Evolutionary conservation across 2,113 vertebrate species (phyloP), one percentile per base, ranked within the genome.

Genomic region (Psilopsiagon aurifrons): DNA sequence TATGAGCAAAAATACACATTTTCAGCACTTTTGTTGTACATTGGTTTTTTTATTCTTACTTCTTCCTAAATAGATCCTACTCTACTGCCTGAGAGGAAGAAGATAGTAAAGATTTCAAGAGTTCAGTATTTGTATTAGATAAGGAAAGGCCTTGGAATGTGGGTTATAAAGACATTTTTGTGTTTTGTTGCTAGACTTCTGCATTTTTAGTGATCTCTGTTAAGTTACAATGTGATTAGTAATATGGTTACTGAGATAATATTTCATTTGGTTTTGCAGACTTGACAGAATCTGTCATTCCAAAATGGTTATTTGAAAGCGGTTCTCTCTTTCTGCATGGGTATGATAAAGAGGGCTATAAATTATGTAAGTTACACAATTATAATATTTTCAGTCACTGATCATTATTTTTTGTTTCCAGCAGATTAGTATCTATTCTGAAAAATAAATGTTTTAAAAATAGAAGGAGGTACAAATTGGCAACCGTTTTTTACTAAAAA

Each of bases 341-440:
- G 85, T 99, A 99, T 17, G 99, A 99, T 97, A 99, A 98, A 97
- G 99, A 99, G 80, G 99, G 99, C 87, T 99, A 99, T 98, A 99
- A 99, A 97, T 97, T 99, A 77, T 99, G 99, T 99, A 98, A 95
- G 99, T 98, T 86, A 17, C 12, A 69, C 25, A 86, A 86, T 12
- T 29, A n/a, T 15, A 69, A 2, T 43, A 9, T 79, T 85, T 93
- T 88, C 18, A 79, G 22, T 70, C n/a, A 62, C 12, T n/a, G 10
- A 33, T 57, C 1, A 4, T 87, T 59, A 10, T 23, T 66, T 49
- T 71, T 63, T 81, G 7, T 70, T 83, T 57, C 9, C 15, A 80
- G 22, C 10, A 60, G 51, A 70, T 92, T 59, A 52, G 13, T 8
- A 52, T 84, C 24, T 41, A 3, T 55, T 69, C 68, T 86, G 27